These are phyloP conservation scores for Lasioglossum baleicum DNA, from an alignment of 1,140 invertebrate species.

Conservation along the genomic window DNA sequence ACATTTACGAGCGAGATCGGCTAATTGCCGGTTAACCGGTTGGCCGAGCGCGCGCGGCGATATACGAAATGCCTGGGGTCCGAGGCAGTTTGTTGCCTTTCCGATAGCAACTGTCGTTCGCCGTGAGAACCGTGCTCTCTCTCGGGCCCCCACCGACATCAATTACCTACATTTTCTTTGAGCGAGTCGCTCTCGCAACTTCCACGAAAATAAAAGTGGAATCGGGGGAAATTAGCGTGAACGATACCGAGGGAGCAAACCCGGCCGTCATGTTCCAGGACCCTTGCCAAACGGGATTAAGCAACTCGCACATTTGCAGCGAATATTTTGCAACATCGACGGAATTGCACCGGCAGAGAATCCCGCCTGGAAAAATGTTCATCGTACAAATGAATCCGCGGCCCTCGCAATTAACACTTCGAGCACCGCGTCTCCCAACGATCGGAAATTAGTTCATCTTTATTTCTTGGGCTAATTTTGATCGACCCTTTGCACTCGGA, in stretches of 20 bases:
- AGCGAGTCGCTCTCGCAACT: not conserved
- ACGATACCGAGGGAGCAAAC: not conserved
- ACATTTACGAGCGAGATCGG: constrained; percentile 76
- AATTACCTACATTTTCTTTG: constrained; percentile 51
- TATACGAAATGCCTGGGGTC: constrained; percentile 56
- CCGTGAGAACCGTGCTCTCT: constrained; percentile 61
- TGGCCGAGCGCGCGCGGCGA: constrained; percentile 57
- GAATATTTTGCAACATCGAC: not conserved
- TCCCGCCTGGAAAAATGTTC: too few relatives aligned
- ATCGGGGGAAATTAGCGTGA: not conserved
- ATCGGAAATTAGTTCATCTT: too few relatives aligned
- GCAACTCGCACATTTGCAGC: not conserved
- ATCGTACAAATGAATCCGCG: too few relatives aligned
- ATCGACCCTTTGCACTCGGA: too few relatives aligned
- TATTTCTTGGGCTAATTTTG: too few relatives aligned
- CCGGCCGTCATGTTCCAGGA: not conserved
- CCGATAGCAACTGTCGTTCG: constrained; percentile 58
- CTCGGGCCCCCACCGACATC: constrained; percentile 40
- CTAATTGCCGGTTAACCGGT: constrained; percentile 80
- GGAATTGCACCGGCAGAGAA: too few relatives aligned
- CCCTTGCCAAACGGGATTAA: not conserved
- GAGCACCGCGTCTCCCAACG: too few relatives aligned
- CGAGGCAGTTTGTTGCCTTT: constrained; percentile 62
- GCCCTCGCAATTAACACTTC: too few relatives aligned
- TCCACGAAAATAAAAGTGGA: not conserved